A percentile compares a stretch with the other conserved stretches of the same genome.
phyloP scores from a whole-genome alignment of 2,113 vertebrate genomes.

The Poecile atricapillus region DNA sequence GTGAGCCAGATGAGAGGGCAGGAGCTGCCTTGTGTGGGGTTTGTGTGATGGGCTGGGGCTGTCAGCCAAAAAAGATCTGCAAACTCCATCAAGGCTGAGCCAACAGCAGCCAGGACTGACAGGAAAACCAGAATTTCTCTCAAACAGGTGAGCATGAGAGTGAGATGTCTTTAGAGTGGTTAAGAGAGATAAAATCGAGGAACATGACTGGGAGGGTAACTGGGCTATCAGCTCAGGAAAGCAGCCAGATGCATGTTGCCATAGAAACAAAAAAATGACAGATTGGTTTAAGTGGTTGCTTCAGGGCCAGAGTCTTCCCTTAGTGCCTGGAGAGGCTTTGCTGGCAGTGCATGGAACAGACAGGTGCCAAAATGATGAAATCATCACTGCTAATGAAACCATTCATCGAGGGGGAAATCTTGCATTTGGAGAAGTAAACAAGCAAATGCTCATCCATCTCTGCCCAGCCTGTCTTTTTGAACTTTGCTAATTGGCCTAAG shows the following conservation, averaged over 20 bases:
- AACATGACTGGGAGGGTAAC: neutral
- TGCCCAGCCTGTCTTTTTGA: neutral
- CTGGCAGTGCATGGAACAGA: neutral
- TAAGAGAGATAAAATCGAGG: neutral
- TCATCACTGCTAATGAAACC: neutral
- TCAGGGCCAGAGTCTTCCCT: neutral
- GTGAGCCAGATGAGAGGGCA: neutral
- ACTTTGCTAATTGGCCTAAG: neutral
- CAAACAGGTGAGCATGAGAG: neutral
- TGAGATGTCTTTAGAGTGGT: neutral
- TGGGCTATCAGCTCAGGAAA: neutral
- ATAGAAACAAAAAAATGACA: conserved; percentile 34
- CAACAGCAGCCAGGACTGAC: neutral
- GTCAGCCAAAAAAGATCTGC: neutral
- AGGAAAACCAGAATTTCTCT: neutral
- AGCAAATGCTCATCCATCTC: neutral
- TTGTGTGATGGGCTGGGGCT: neutral
- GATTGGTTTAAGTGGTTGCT: neutral
- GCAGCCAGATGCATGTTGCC: conserved; percentile 4
- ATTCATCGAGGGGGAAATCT: neutral
- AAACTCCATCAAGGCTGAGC: neutral
- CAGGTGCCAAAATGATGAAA: neutral
- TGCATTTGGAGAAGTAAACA: neutral
- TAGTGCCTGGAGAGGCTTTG: neutral
- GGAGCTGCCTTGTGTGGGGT: neutral